phyloP scores from a whole-genome alignment of 2,113 vertebrate species.

The Rattus rattus region DNA sequence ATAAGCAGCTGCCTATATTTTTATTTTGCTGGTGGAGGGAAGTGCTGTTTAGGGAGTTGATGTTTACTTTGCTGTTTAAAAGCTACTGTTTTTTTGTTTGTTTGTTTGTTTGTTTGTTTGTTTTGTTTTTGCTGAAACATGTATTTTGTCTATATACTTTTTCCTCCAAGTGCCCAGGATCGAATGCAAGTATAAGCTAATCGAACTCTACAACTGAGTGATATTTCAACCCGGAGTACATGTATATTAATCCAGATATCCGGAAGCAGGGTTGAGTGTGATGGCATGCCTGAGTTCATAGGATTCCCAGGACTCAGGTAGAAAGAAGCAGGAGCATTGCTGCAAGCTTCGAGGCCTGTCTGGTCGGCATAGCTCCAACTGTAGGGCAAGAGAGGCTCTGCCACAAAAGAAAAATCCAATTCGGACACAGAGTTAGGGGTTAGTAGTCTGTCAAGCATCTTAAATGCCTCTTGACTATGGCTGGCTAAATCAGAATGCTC shows the following conservation, averaged over 20 bases:
- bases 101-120: background rate
- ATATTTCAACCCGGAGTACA: background rate
- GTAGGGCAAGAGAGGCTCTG: background rate
- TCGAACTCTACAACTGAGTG: background rate
- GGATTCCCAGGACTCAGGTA: background rate
- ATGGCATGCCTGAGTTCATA: background rate
- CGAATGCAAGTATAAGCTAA: background rate
- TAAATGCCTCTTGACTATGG: slow-evolving; percentile 7
- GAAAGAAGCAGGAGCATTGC: background rate
- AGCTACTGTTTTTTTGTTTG: background rate
- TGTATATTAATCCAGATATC: background rate
- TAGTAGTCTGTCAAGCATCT: background rate
- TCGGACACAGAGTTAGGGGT: slow-evolving; percentile 44
- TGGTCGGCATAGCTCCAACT: background rate
- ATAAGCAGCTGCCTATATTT: background rate
- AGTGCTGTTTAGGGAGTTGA: background rate
- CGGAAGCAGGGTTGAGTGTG: background rate
- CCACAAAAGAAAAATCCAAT: background rate
- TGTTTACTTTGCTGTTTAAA: background rate
- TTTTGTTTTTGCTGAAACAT: background rate
- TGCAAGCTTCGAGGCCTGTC: background rate
- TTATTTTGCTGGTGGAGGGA: background rate
- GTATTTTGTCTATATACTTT: background rate
- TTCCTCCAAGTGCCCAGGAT: background rate
- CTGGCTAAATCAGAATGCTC: background rate